Evolutionary conservation across 2,888 invertebrate species (phyloP), one percentile per base, ranked within the genome.

Genomic region (Agrotis ipsilon): DNA sequence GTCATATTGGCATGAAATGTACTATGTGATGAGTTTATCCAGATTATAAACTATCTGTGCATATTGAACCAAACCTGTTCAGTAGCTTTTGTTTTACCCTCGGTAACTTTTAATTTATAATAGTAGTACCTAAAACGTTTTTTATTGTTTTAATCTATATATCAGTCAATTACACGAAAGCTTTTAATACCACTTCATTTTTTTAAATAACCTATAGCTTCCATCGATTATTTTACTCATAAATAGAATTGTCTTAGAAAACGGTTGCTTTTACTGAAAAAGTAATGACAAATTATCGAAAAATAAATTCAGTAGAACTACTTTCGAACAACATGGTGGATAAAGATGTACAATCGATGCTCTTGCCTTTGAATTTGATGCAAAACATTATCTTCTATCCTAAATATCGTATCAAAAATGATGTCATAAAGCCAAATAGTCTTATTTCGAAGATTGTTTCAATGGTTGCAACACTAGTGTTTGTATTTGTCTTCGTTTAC

Each of bases 341-440:
- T 3, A 62, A 67, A 52, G 67, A 80, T 24, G 27, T 80, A 6
- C 74, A 81, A 51, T 14, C 54, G 11, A 54, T 81, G 68, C 43
- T 81, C 0, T 54, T 39, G 5, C 81, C 75, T 27, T 68, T 81
- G 13, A 69, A 75, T 19, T n/a, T 81, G 7, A 66, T 70, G 54
- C 78, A 81, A 21, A 14, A 55, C 21, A 19, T 77, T 6, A 58
- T 57, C 13, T 58, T 66, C 7, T 62, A 48, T 19, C 72, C 72
- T 2, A 78, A 75, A 54, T 81, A 81, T 32, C 13, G 45, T 1
- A 72, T 81, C 13, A 71, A 55, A 45, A 19, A 67, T 2, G 39
- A 70, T 18, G 51, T 63, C 0, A 66, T 81, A 19, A 57, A 19
- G 19, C 49, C 68, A 14, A 81, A 74, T 27, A 27, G 59, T 13